These are phyloP conservation scores for Oreamnos americanus DNA, from an alignment of 2,113 vertebrate species.

Conservation along the genomic window DNA sequence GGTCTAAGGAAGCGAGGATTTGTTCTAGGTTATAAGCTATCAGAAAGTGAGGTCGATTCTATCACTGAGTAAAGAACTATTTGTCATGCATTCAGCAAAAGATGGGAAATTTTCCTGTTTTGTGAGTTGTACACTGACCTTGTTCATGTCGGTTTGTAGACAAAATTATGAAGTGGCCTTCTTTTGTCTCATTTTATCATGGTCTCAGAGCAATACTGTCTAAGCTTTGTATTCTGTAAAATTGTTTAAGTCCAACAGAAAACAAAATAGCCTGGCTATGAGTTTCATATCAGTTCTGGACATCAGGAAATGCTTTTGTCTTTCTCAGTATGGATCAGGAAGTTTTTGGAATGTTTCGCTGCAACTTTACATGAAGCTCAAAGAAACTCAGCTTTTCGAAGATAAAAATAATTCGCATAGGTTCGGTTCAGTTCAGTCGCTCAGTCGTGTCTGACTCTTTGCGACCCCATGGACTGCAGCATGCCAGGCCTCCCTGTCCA, in stretches of 20 bases:
- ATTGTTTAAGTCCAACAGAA: neutral
- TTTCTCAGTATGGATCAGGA: neutral
- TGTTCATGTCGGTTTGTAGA: neutral
- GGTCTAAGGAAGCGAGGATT: neutral
- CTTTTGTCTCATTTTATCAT: conserved; percentile 10
- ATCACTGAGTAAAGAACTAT: neutral
- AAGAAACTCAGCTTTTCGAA: conserved; percentile 29
- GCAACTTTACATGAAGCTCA: neutral
- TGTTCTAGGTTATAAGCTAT: neutral
- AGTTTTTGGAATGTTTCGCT: neutral
- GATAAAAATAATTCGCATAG: conserved; percentile 24
- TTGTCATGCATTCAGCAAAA: neutral
- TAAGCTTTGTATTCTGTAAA: neutral
- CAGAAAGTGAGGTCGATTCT: neutral
- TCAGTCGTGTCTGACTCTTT: neutral
- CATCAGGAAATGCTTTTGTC: neutral
- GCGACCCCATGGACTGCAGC: neutral
- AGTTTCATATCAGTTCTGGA: neutral
- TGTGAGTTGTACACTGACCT: neutral
- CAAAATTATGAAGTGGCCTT: neutral
- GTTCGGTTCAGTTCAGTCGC: neutral
- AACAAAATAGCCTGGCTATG: neutral
- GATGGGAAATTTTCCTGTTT: neutral
- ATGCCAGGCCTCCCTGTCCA: neutral
- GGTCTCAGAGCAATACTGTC: neutral